phyloP scores from a whole-genome alignment of 1,140 invertebrate species.

The Hesperophylax magnus region DNA sequence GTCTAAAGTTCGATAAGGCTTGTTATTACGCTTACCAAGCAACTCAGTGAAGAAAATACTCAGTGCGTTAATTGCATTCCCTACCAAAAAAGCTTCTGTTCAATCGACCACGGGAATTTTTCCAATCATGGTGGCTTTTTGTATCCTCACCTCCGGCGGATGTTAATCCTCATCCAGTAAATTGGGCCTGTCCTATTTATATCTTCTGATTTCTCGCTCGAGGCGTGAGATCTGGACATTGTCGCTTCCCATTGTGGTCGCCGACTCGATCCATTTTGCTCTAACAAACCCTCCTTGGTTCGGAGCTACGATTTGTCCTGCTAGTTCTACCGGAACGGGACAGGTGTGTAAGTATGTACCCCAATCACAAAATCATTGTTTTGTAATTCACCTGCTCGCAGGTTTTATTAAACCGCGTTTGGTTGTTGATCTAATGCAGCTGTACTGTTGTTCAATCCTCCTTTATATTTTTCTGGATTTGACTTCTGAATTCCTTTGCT shows the following conservation, averaged over 20 bases:
- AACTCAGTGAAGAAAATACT: too few relatives aligned
- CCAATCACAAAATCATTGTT: neutral
- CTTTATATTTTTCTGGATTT: neutral
- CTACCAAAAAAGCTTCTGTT: neutral
- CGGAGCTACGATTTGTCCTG: conserved; percentile 52
- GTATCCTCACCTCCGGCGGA: conserved; percentile 36
- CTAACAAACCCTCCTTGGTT: conserved; percentile 36
- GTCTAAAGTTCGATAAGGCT: too few relatives aligned
- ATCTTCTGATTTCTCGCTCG: conserved; percentile 42
- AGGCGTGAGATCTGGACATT: conserved; percentile 45
- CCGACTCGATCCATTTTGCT: conserved; percentile 32
- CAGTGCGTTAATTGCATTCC: too few relatives aligned
- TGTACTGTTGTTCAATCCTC: too few relatives aligned
- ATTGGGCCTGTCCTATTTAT: conserved; percentile 45
- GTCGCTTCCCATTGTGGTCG: conserved; percentile 35
- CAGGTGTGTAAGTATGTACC: conserved; percentile 37
- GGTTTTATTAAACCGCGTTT: too few relatives aligned
- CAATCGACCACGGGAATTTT: conserved; percentile 28
- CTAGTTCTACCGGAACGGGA: conserved; percentile 50
- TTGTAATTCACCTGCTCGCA: too few relatives aligned
- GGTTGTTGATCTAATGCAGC: too few relatives aligned
- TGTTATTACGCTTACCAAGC: too few relatives aligned
- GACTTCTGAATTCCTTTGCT: conserved; percentile 31
- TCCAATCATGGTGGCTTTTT: conserved; percentile 37
- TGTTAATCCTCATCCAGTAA: conserved; percentile 48